Evolutionary conservation across 2,888 invertebrate species (phyloP), one percentile per base, ranked within the genome.

Genomic region (Andrena haemorrhoa): DNA sequence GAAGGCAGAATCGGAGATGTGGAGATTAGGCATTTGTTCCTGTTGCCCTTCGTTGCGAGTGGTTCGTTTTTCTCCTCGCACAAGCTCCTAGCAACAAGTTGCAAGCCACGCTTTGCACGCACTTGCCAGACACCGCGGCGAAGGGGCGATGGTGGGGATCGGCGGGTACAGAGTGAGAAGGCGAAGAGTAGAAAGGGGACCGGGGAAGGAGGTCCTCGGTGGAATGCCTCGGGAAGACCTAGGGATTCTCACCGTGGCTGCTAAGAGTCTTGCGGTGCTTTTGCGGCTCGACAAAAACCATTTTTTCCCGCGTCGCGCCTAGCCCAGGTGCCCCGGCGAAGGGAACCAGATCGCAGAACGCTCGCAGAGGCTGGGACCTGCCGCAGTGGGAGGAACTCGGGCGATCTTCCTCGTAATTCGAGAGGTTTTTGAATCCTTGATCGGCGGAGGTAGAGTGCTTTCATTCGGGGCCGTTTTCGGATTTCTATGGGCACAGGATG

Each of bases 381-480:
- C 41, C 33, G 63, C 12, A 20, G 58, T 75, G 63, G 70, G 66
- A 83, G 69, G 79, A 23, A 49, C 53, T 65, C 8, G 63, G 65
- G 35, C 51, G 66, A 71, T 65, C 75, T 76, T 84, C 41, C 12
- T 41, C 71, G 90, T 90, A 90, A 90, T 88, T 88, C 75, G 89
- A 90, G 90, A 90, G 31, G 83, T 89, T 89, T 63, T 84, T 68
- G 51, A 80, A 83, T 65, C 75, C 78, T 79, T 75, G 75, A 84
- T 83, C 84, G 47, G 63, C 60, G 84, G 64, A 71, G 79, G 60
- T 64, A 29, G 23, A 74, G 73, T 75, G 35, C 70, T 79, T 81
- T 53, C 88, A 76, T 78, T 72, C 71, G 31, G 58, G 60, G 64
- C 49, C 65, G 75, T 85, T 63, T 83, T 64, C 65, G 70, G 73